Percentiles rank a stretch among this genome's conserved stretches.
These are phyloP conservation scores for Watsonalla cultraria DNA, from an alignment of 2,888 invertebrate genomes.

Conservation along the genomic window DNA sequence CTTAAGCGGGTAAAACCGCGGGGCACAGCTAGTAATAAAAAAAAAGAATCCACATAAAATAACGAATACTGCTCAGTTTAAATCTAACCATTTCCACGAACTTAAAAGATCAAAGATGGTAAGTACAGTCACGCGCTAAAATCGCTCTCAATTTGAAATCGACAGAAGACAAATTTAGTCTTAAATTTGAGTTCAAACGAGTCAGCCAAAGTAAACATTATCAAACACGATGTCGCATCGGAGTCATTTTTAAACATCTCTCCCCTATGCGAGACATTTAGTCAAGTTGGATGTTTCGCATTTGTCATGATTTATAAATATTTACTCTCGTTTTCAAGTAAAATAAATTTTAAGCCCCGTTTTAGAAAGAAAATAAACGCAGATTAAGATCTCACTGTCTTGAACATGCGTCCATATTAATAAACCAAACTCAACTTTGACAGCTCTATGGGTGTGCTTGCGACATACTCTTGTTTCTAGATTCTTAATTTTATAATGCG, in stretches of 20 bases:
- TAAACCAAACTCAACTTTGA: background rate
- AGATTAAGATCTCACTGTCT: background rate
- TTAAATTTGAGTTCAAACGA: slow-evolving; percentile 33
- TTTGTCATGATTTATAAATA: slow-evolving; percentile 58
- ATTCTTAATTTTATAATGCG: too few species aligned
- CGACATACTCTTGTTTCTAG: background rate
- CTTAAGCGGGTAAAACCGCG: too few species aligned
- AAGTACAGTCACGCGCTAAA: background rate
- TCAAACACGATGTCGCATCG: slow-evolving; percentile 39
- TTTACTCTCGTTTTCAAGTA: slow-evolving; percentile 14
- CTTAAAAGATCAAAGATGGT: background rate
- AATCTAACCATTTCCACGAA: background rate
- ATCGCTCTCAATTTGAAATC: background rate
- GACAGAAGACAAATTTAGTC: slow-evolving; percentile 30
- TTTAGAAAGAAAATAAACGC: background rate
- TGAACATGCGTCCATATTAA: background rate
- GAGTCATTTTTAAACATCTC: slow-evolving; percentile 60
- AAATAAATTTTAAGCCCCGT: background rate
- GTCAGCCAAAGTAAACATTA: slow-evolving; percentile 45
- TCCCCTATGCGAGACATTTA: slow-evolving; percentile 32
- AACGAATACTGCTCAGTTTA: too few species aligned
- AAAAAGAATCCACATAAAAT: too few species aligned
- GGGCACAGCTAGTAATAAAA: too few species aligned
- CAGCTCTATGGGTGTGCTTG: background rate
- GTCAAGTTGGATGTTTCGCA: slow-evolving; percentile 51